phyloP scores from a whole-genome alignment of 2,113 vertebrate genomes.

The Sphyrna mokarran region DNA sequence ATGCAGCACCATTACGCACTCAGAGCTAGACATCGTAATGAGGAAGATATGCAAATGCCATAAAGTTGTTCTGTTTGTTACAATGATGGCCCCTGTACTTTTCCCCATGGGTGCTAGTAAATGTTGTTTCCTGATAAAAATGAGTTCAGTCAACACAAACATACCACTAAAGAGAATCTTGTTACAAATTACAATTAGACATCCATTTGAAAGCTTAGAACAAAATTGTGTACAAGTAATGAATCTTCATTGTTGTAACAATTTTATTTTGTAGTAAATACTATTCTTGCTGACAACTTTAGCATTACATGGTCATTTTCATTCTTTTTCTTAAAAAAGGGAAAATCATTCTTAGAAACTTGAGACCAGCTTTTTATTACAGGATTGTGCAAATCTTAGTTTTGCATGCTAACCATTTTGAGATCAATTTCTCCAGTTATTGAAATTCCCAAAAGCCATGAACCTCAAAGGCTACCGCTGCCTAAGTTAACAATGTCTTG shows the following conservation, averaged over 20 bases:
- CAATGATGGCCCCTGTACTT: slow-evolving; percentile 4
- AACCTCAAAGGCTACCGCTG: neutral
- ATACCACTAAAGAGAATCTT: neutral
- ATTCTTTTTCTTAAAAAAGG: neutral
- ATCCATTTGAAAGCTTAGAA: neutral
- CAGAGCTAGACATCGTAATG: slow-evolving; percentile 21
- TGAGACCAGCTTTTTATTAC: neutral
- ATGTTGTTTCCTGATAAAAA: neutral
- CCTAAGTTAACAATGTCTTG: neutral
- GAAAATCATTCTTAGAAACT: neutral
- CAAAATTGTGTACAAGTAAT: neutral
- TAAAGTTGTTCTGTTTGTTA: neutral
- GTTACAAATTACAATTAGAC: neutral
- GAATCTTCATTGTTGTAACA: neutral
- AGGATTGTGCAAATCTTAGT: neutral
- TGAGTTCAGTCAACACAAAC: neutral
- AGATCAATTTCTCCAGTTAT: neutral
- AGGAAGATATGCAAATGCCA: slow-evolving; percentile 15
- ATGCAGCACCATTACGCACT: neutral
- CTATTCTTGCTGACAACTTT: neutral
- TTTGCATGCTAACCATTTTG: neutral
- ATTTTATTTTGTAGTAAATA: neutral
- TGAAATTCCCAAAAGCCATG: neutral
- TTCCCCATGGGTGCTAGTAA: neutral
- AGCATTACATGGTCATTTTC: neutral